These are phyloP conservation scores for Saccopteryx bilineata DNA, from an alignment of 2,113 vertebrate species.

Conservation along the genomic window DNA sequence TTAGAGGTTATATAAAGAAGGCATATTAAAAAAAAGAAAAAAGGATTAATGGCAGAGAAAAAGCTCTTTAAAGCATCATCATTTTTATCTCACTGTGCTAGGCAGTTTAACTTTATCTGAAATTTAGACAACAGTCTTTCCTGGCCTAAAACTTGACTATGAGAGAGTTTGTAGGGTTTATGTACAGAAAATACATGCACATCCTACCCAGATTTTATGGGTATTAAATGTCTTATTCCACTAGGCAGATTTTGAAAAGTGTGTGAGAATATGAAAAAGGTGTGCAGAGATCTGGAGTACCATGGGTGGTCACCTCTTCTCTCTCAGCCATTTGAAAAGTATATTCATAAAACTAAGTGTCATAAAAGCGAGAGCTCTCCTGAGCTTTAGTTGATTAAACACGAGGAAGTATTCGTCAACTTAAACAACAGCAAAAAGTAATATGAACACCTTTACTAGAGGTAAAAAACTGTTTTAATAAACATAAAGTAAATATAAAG, in stretches of 20 bases:
- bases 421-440: conserved; percentile 49
- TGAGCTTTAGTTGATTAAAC: conserved; percentile 53
- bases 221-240: background rate
- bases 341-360: conserved; percentile 2
- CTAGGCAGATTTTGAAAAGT: background rate
- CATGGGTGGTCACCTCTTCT: background rate
- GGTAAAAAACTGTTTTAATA: conserved; percentile 28
- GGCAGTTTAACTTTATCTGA: background rate
- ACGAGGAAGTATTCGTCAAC: conserved; percentile 50
- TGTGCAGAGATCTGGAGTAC: background rate
- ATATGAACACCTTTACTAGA: conserved; percentile 64
- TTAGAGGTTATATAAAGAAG: background rate
- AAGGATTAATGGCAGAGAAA: background rate
- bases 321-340: background rate
- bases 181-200: background rate
- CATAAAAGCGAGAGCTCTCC: conserved; percentile 35
- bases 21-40: background rate
- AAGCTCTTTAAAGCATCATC: background rate
- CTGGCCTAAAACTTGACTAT: background rate
- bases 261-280: background rate
- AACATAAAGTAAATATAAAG: conserved; percentile 71
- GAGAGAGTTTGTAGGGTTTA: background rate
- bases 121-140: background rate
- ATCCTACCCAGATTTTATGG: background rate
- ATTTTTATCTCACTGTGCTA: background rate